These are phyloP conservation scores for Redunca redunca DNA, from an alignment of 2,113 vertebrate genomes.

Conservation along the genomic window DNA sequence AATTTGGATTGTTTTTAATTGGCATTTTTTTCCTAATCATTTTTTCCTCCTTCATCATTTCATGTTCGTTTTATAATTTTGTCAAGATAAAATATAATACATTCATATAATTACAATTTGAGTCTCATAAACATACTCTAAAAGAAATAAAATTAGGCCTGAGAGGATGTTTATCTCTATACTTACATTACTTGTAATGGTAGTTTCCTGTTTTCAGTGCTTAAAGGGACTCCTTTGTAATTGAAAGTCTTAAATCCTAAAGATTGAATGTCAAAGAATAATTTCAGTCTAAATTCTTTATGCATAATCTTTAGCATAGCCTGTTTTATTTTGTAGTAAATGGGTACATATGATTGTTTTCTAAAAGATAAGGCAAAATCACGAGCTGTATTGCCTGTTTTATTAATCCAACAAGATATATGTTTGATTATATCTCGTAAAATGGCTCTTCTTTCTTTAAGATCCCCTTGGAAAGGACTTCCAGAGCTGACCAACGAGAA, in stretches of 20 bases:
- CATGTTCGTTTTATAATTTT: neutral
- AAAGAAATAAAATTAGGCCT: neutral
- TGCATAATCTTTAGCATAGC: neutral
- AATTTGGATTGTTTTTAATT: neutral
- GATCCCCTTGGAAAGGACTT: slow-evolving; percentile 97
- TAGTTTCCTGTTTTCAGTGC: neutral
- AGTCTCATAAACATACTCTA: neutral
- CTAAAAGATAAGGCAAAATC: neutral
- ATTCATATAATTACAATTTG: neutral
- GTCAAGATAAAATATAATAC: neutral
- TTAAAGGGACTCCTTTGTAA: neutral
- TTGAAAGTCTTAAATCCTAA: slow-evolving; percentile 21
- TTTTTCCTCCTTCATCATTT: neutral
- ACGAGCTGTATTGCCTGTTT: neutral
- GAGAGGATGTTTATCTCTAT: neutral
- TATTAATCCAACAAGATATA: neutral
- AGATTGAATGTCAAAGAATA: neutral
- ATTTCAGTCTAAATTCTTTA: neutral
- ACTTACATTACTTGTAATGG: neutral
- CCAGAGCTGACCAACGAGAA: slow-evolving; percentile 97
- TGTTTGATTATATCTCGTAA: neutral
- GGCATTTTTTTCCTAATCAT: neutral
- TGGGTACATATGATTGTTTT: neutral
- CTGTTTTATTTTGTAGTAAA: slow-evolving; percentile 3
- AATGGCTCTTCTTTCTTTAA: slow-evolving; percentile 69